Evolutionary conservation across 2,797 vertebrate species (phyloP), one percentile per base, ranked within the genome.

Genomic region (Hirundo rustica): DNA sequence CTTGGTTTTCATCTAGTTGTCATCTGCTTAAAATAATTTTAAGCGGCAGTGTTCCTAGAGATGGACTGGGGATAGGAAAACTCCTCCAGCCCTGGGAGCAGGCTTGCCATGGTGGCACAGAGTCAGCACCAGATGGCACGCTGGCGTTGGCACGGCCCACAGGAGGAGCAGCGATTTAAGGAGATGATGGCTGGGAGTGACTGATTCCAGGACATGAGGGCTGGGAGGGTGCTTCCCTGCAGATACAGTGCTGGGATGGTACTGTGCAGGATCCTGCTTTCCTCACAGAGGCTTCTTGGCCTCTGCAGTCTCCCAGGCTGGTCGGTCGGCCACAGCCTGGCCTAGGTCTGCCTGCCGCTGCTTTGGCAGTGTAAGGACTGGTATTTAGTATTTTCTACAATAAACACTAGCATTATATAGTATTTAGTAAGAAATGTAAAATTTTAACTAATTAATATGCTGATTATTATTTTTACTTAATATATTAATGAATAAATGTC

Each of bases 301-400:
- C 55, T 20, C 15, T 1, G 2, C 29, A 66, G 42, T 51, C 50
- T 38, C 45, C 16, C 25, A 13, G 38, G 13, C 40, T 36, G 57
- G 5, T 13, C 0, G 0, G n/a, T 13, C 0, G 0, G n/a, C 16
- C 45, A 51, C 48, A 75, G 26, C 16, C 45, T 27, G 22, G 38
- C 30, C 45, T 5, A 55, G 36, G 17, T 42, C 40, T 32, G 42
- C 20, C n/a, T 12, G 5, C 4, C 17, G 11, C 29, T 20, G 29
- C 58, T 60, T 50, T 62, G 22, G 30, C 27, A 23, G 15, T 32
- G 25, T 29, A 66, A 66, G 19, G 13, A 76, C 25, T 22, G 36
- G 6, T 27, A 47, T 66, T 70, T 23, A 38, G 14, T 30, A 30
- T 54, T 73, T 88, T 44, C 64, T 61, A 44, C 68, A 61, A 66